These are phyloP conservation scores for Muscina levida DNA, from an alignment of 2,888 invertebrate species.

Conservation along the genomic window DNA sequence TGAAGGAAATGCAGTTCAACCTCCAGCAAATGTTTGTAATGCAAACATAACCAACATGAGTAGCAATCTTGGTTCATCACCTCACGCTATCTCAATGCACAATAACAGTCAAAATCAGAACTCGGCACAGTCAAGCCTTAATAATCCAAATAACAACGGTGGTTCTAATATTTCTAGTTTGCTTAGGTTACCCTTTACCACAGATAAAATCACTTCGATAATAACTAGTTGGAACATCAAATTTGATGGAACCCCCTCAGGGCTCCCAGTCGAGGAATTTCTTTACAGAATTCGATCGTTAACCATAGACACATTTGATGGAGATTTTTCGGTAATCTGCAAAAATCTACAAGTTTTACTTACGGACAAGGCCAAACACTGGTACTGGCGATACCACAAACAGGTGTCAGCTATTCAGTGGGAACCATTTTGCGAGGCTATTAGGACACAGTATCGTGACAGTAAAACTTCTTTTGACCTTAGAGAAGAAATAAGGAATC, in stretches of 20 bases:
- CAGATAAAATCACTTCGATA: slow-evolving; percentile 41
- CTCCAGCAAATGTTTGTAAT: too few relatives aligned
- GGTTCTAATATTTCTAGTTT: too few relatives aligned
- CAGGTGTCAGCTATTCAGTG: slow-evolving; percentile 24
- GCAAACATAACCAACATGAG: too few relatives aligned
- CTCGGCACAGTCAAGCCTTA: too few relatives aligned
- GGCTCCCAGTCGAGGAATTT: slow-evolving; percentile 39
- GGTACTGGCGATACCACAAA: slow-evolving; percentile 53
- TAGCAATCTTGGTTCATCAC: too few relatives aligned
- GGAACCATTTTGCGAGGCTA: slow-evolving; percentile 42
- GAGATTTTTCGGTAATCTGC: slow-evolving; percentile 39
- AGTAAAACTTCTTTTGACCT: slow-evolving; percentile 39
- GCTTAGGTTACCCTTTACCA: neutral
- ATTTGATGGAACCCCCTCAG: slow-evolving; percentile 46
- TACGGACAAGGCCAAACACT: slow-evolving; percentile 35
- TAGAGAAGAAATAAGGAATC: slow-evolving; percentile 38
- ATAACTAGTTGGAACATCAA: slow-evolving; percentile 45
- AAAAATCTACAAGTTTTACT: slow-evolving; percentile 42
- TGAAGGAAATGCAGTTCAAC: too few relatives aligned
- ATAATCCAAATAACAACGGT: too few relatives aligned
- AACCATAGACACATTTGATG: slow-evolving; percentile 34
- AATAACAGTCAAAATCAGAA: too few relatives aligned
- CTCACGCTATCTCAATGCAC: too few relatives aligned
- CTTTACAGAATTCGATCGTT: slow-evolving; percentile 41
- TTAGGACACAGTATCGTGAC: slow-evolving; percentile 30